These are phyloP conservation scores for Dasypogon diadema DNA, from an alignment of 2,888 invertebrate genomes.

Conservation along the genomic window DNA sequence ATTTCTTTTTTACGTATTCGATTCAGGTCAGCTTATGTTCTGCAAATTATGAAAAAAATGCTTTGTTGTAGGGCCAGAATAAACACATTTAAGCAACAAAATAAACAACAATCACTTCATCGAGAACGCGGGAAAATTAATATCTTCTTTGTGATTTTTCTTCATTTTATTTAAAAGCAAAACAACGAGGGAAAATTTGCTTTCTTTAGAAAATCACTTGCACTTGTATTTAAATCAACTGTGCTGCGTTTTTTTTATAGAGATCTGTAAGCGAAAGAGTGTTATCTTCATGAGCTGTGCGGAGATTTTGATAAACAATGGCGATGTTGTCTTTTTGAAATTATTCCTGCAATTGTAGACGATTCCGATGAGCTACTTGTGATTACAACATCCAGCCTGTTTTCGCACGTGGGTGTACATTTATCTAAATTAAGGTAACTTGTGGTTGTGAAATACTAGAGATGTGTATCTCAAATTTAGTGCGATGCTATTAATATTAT, in stretches of 20 bases:
- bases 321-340: no score
- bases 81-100: constrained; percentile 1
- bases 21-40: background rate
- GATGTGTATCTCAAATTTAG: no score
- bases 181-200: constrained; percentile 35
- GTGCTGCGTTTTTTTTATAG: constrained; percentile 16
- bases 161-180: constrained; percentile 13
- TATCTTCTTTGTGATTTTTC: constrained; percentile 17
- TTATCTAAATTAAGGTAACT: no score
- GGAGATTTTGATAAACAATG: constrained; percentile 13
- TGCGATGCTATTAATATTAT: no score
- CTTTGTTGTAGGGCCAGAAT: constrained; percentile 28
- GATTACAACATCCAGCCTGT: no score
- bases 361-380: no score
- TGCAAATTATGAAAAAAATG: constrained; percentile 9
- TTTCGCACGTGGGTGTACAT: no score
- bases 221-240: constrained; percentile 33
- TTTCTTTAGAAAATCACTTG: constrained; percentile 44
- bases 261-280: background rate
- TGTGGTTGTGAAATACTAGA: no score
- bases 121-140: constrained; percentile 31
- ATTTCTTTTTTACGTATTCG: background rate
- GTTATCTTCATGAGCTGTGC: background rate
- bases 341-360: no score
- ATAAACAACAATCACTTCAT: constrained; percentile 19